Base-by-base conservation (phyloP, 2,113 vertebrate species). In the Oreochromis aureus region DNA sequence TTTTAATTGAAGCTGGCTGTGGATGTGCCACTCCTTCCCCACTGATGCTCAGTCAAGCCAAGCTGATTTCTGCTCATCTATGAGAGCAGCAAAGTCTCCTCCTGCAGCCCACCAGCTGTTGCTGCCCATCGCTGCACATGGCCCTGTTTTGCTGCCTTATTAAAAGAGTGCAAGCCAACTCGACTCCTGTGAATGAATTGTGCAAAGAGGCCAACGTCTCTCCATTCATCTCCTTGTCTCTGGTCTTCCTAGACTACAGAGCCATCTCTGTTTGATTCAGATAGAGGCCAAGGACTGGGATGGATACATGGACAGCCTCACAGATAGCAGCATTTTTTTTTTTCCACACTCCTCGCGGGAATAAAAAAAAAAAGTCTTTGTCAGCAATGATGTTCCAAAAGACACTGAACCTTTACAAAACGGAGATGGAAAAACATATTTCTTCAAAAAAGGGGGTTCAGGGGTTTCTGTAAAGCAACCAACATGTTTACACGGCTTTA, bases 401-500 rank as follows among this genome's bases (percentile, higher is more conserved):
- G 82, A 91, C 15, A n/a, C 81, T 90, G 81, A 86, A 90, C 44
- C 85, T 84, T 81, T 82, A 34, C 34, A 82, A 88, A 83, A 88
- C 36, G 1, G 27, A 85, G 61, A 91, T 59, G 12, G 30, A 66
- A 89, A 63, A 66, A 15, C 0, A n/a, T 34, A 16, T 90, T 89
- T 90, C 89, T 93, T 80, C 73, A 91, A 93, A 94, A 92, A 93
- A 39, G 32, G 80, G 86, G 39, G 82, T 92, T 91, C n/a, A 56
- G 89, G 89, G 93, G 89, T 91, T 91, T 88, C 90, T 89, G 91
- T 82, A 92, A 94, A 91, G 91, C 87, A 91, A 92, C 94, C 89
- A 41, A 89, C 78, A 8, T 95, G 95, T 95, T 94, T 93, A 94
- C 87, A 92, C 81, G 83, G 85, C 92, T 95, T 85, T 87, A 84